Conservation (phyloP, 2,888 invertebrate species). For the Acronicta psi region DNA sequence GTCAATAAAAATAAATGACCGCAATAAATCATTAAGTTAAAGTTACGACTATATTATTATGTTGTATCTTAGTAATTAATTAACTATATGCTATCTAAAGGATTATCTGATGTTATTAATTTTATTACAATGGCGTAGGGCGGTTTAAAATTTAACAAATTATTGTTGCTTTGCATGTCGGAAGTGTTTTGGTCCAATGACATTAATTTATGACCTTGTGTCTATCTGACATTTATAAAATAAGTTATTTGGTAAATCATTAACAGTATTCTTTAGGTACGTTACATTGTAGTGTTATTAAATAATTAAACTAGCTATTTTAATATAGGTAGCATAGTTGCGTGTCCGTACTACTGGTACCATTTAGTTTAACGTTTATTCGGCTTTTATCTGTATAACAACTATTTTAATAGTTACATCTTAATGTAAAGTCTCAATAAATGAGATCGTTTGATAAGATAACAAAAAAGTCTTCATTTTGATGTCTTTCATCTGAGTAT, state of each 20-base stretch:
- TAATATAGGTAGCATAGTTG: neutral
- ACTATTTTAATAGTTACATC: slow-evolving; percentile 24
- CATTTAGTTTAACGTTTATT: neutral
- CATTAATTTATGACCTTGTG: slow-evolving; percentile 26
- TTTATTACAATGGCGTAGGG: slow-evolving; percentile 16
- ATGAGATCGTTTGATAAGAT: slow-evolving; percentile 34
- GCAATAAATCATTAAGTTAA: slow-evolving; percentile 35
- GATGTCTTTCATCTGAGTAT: slow-evolving; percentile 24
- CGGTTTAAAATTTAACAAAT: slow-evolving; percentile 39
- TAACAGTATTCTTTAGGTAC: neutral
- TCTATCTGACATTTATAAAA: slow-evolving; percentile 4
- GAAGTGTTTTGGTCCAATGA: slow-evolving; percentile 19
- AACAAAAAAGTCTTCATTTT: slow-evolving; percentile 12
- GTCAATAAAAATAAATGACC: slow-evolving; percentile 40
- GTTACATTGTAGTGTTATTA: neutral
- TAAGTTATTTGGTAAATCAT: neutral
- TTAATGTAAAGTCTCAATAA: slow-evolving; percentile 35
- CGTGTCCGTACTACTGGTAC: neutral
- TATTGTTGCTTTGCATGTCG: slow-evolving; percentile 18
- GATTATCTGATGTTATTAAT: slow-evolving; percentile 32
- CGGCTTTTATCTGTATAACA: slow-evolving; percentile 1
- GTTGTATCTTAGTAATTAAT: slow-evolving; percentile 40
- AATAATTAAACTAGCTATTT: neutral
- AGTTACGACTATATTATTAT: slow-evolving; percentile 42
- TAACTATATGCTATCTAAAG: slow-evolving; percentile 31